These are phyloP conservation scores for Hydractinia echinata DNA, from an alignment of 30 jellyfish, hydroid and myxozoan genomes.

Conservation along the genomic window DNA sequence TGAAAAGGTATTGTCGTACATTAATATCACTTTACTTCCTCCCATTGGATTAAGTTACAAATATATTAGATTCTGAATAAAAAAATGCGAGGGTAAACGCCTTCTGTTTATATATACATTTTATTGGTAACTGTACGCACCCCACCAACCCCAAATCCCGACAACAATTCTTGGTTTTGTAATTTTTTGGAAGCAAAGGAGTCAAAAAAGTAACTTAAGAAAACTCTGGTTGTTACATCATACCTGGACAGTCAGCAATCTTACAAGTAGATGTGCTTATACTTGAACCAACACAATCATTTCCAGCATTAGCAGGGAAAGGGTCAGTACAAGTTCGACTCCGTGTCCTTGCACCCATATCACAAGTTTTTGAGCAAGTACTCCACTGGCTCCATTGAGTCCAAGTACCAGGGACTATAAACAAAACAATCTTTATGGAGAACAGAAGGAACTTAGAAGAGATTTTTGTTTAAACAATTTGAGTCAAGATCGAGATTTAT, in stretches of 20 bases:
- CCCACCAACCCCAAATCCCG: too few relatives aligned
- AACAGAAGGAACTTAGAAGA: too few relatives aligned
- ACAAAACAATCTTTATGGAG: too few relatives aligned
- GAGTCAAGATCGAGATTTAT: too few relatives aligned
- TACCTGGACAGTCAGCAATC: slow-evolving; percentile 24
- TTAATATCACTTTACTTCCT: not conserved
- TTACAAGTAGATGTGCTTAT: not conserved
- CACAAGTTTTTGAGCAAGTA: slow-evolving; percentile 12
- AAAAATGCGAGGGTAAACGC: not conserved
- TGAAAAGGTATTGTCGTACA: not conserved
- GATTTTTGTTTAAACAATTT: too few relatives aligned
- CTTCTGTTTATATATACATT: not conserved
- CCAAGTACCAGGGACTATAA: slow-evolving; percentile 26
- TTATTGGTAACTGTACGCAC: too few relatives aligned
- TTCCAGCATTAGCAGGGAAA: slow-evolving; percentile 21
- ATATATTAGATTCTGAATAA: not conserved
- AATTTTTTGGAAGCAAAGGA: too few relatives aligned
- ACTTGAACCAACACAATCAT: slow-evolving; percentile 10
- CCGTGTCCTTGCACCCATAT: not conserved
- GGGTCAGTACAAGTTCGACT: slow-evolving; percentile 23
- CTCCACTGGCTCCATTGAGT: slow-evolving; percentile 17
- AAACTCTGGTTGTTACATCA: not conserved
- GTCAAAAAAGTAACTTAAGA: too few relatives aligned
- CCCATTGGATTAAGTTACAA: not conserved
- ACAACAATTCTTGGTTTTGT: too few relatives aligned